Conservation (phyloP, 2,113 vertebrate species). For the Sturnus vulgaris region DNA sequence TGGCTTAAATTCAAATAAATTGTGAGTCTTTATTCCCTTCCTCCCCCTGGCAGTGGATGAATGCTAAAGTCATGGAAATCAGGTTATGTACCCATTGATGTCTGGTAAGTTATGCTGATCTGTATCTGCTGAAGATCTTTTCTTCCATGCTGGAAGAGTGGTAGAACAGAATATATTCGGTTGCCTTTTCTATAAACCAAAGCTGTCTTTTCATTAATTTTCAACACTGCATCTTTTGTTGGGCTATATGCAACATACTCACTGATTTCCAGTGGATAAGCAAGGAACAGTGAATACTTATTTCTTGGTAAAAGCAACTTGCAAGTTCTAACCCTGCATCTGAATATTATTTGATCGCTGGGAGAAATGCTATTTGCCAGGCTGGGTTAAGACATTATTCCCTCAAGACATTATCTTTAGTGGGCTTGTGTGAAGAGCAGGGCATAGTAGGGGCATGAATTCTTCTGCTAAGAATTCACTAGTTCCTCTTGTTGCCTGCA, state of each 20-base stretch:
- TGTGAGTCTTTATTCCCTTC: not conserved
- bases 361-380: not conserved
- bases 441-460: not conserved
- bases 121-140: not conserved
- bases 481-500: constrained; percentile 26
- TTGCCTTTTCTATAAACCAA: not conserved
- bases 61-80: not conserved
- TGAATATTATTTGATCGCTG: not conserved
- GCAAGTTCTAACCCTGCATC: not conserved
- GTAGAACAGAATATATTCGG: not conserved
- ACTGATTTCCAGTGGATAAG: not conserved
- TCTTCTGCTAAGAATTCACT: not conserved
- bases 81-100: not conserved
- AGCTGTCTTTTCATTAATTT: not conserved
- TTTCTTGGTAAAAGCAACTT: not conserved
- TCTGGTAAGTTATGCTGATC: fast-evolving
- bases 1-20: not conserved
- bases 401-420: not conserved
- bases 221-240: not conserved
- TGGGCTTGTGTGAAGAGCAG: not conserved
- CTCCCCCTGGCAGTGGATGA: not conserved
- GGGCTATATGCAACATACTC: not conserved
- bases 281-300: not conserved
- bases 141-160: not conserved
- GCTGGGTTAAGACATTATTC: not conserved